Evolutionary conservation across 2,888 invertebrate genomes (phyloP).

Genomic region (Sepiola atlantica): DNA sequence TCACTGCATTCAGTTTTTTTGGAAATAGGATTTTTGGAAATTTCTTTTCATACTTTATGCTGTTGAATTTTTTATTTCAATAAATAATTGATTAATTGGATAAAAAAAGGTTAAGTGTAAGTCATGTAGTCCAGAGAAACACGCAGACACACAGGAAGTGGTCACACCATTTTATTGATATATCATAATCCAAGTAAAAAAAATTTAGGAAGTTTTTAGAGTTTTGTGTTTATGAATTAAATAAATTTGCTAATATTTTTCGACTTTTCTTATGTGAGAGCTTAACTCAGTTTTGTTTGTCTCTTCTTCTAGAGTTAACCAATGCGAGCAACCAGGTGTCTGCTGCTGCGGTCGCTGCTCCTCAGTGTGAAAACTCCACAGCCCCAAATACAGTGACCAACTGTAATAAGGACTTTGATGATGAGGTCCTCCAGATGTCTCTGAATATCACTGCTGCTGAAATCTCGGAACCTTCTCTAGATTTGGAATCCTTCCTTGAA

Average conservation of each 20-base stretch:
- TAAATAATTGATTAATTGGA: too few species aligned
- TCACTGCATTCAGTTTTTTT: too few species aligned
- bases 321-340: not conserved
- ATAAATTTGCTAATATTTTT: not conserved
- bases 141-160: too few species aligned
- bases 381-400: not conserved
- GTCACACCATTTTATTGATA: too few species aligned
- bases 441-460: constrained; percentile 79
- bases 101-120: too few species aligned
- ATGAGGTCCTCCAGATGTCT: constrained; percentile 74
- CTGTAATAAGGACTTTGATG: constrained; percentile 60
- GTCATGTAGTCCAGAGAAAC: too few species aligned
- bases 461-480: constrained; percentile 86
- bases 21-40: too few species aligned
- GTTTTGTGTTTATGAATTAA: not conserved
- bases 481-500: constrained; percentile 80
- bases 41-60: too few species aligned
- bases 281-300: not conserved
- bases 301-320: not conserved
- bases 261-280: not conserved
- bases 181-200: not conserved
- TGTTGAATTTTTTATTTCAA: too few species aligned
- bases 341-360: not conserved
- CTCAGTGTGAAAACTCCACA: constrained; percentile 37
- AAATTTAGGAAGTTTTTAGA: not conserved